phyloP scores from a whole-genome alignment of 2,113 vertebrate genomes.

The Ivindomyrus marchei region DNA sequence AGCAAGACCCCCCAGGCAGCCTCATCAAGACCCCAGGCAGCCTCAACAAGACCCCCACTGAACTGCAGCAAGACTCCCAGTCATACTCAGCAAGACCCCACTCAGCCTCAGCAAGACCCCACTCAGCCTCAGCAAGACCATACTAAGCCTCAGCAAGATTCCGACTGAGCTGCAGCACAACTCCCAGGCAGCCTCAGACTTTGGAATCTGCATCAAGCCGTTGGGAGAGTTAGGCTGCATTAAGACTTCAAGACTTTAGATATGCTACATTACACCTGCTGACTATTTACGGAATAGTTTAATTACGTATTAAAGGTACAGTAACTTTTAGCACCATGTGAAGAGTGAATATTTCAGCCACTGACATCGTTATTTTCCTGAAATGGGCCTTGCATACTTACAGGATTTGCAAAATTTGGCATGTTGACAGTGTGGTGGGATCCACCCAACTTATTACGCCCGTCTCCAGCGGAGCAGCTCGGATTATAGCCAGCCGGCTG shows the following conservation, averaged over 20 bases:
- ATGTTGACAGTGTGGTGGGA: constrained; percentile 9
- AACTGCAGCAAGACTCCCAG: neutral
- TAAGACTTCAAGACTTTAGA: neutral
- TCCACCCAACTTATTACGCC: constrained; percentile 11
- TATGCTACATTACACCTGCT: neutral
- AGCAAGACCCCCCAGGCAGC: neutral
- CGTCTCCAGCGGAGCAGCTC: constrained; percentile 18
- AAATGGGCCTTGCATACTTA: neutral
- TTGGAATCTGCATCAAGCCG: neutral
- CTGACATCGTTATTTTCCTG: neutral
- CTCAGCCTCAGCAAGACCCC: neutral
- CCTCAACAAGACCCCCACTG: neutral
- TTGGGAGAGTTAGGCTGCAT: neutral
- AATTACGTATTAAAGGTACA: neutral
- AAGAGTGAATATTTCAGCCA: neutral
- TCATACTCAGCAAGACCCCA: neutral
- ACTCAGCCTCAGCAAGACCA: neutral
- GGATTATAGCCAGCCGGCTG: constrained; percentile 18
- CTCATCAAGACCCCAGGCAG: neutral
- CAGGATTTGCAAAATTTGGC: constrained; percentile 6
- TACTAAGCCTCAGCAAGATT: neutral
- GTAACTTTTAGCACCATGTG: neutral
- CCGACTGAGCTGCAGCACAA: neutral
- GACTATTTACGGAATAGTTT: neutral
- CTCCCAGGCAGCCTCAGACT: neutral